Base-by-base conservation (phyloP, 2,113 vertebrate species). In the Cichladusa arquata region DNA sequence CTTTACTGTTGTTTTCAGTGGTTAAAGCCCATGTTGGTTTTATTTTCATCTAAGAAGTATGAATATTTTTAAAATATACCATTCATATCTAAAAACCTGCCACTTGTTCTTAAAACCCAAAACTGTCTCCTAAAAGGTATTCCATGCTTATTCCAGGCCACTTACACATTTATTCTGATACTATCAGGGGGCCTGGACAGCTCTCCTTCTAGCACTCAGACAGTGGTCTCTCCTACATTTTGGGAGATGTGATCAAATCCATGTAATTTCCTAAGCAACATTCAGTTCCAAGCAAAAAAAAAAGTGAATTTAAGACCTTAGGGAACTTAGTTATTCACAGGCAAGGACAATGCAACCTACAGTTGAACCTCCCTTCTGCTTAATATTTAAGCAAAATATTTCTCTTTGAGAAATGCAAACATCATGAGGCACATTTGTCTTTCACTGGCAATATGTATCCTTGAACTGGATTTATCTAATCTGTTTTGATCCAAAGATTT, bases 371-470 rank as follows among this genome's bases (percentile, higher is more conserved):
- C 40, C 38, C 8, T 69, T 84, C 19, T 45, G 17, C 45, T 61
- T 71, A 84, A 70, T 81, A 85, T 87, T 90, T 93, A 76, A 82
- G 29, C 1, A 92, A 79, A 94, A 74, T 36, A 56, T 67, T 67
- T 79, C 12, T 71, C 38, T 71, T 67, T 90, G 51, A 88, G 57
- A 88, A 86, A 72, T 26, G 38, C 44, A 94, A 84, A 92, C 38
- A 71, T 54, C 13, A 79, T 16, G 14, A 85, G 22, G 15, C 23
- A 82, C 6, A 71, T 92, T 76, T 90, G 23, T 64, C 57, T 79
- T 92, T 90, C 38, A 71, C 34, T 1, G 5, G 3, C 14, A 90
- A 40, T 74, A 71, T 74, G 87, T 85, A 44, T 76, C 44, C 24
- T 85, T 86, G 34, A 76, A 34, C 14, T 88, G 40, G 40, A 74